Percentiles rank a stretch among this genome's conserved stretches.
These are phyloP conservation scores for Delichon dasypus DNA, from an alignment of 2,797 vertebrate species.

Conservation along the genomic window DNA sequence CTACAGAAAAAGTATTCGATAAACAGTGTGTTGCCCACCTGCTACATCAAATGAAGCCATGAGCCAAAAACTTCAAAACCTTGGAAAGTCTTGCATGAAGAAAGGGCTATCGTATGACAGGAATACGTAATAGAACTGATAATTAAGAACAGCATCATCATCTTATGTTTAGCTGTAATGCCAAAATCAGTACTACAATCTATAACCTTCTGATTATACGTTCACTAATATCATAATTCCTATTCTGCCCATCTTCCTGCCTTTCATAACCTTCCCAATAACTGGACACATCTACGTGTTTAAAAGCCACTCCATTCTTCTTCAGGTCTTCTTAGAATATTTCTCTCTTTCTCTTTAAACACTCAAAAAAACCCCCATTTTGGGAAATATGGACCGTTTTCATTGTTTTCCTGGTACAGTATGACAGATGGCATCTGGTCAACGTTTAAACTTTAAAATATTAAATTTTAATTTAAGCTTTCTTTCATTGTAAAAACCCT, in stretches of 20 bases:
- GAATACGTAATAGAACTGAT: neutral
- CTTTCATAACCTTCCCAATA: neutral
- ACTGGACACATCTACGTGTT: neutral
- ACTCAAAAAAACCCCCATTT: neutral
- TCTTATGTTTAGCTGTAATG: neutral
- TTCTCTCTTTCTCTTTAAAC: neutral
- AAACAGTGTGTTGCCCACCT: neutral
- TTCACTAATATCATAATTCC: neutral
- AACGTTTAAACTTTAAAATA: neutral
- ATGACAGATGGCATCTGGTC: neutral
- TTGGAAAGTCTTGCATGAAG: neutral
- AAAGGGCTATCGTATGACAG: neutral
- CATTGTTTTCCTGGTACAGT: neutral
- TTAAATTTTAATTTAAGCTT: neutral
- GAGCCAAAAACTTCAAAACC: neutral
- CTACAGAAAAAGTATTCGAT: neutral
- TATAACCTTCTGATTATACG: neutral
- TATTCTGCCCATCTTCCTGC: neutral
- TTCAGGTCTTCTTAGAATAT: neutral
- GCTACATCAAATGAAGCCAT: neutral
- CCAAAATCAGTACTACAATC: neutral
- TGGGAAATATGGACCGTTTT: neutral
- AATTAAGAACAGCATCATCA: neutral
- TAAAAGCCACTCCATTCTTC: neutral
- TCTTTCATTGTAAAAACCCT: neutral